Evolutionary conservation across 64 coral and sea anemone species (phyloP).

Genomic region (Pocillopora verrucosa): DNA sequence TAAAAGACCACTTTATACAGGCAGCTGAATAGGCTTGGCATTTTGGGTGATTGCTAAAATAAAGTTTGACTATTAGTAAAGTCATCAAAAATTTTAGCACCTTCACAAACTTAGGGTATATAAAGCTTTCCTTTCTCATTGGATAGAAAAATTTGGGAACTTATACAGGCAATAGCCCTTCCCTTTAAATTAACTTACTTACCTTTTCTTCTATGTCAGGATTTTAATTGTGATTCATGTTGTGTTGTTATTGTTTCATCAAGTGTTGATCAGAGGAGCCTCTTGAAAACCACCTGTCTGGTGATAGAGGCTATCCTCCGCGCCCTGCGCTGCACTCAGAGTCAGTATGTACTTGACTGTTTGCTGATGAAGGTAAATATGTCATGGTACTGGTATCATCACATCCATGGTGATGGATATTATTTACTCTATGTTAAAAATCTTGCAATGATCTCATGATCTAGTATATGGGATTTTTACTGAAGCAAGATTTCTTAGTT

Average conservation of each 20-base stretch:
- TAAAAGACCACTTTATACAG: no score
- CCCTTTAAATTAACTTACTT: neutral
- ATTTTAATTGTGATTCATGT: neutral
- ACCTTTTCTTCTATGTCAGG: neutral
- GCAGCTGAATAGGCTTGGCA: no score
- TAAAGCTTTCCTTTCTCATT: no score
- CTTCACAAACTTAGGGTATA: no score
- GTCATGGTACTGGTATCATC: neutral
- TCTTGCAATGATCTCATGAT: no score
- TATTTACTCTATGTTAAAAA: neutral
- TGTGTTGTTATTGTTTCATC: neutral
- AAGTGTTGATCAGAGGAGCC: slow-evolving; percentile 13
- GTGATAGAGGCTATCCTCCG: slow-evolving; percentile 24
- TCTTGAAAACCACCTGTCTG: slow-evolving; percentile 42
- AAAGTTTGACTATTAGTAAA: no score
- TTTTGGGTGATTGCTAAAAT: no score
- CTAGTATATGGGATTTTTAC: no score
- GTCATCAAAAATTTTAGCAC: no score
- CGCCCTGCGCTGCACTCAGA: neutral
- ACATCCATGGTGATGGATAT: neutral
- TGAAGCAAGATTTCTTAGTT: no score
- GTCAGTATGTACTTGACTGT: slow-evolving; percentile 14
- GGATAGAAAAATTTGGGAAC: no score
- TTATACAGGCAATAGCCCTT: no score
- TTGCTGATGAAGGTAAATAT: slow-evolving; percentile 11